These are phyloP conservation scores for Dynastes grantii DNA, from an alignment of 2,888 invertebrate species.

Conservation along the genomic window DNA sequence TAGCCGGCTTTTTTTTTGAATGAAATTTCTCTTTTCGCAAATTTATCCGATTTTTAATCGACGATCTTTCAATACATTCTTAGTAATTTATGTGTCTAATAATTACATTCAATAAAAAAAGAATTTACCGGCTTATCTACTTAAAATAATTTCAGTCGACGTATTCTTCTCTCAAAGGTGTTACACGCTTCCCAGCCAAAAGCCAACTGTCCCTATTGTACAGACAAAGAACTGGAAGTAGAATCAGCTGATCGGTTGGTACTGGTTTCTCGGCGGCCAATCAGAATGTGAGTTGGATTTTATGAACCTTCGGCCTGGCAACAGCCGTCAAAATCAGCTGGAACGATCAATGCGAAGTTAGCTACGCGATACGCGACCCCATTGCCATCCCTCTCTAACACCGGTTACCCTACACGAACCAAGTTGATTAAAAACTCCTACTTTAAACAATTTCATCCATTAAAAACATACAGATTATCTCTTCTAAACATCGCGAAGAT, in stretches of 20 bases:
- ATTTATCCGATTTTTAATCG: too few relatives aligned
- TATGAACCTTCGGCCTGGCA: slow-evolving; percentile 67
- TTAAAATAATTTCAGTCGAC: too few relatives aligned
- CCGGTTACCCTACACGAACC: slow-evolving; percentile 36
- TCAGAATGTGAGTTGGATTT: slow-evolving; percentile 60
- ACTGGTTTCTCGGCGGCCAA: slow-evolving; percentile 61
- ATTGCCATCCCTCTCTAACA: slow-evolving; percentile 33
- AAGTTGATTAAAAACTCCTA: not conserved
- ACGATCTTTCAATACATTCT: too few relatives aligned
- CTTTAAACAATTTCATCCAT: not conserved
- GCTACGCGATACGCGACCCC: not conserved
- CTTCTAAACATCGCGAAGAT: not conserved
- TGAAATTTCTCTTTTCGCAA: too few relatives aligned
- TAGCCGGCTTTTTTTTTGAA: slow-evolving; percentile 2
- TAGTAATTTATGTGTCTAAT: too few relatives aligned
- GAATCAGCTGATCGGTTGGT: slow-evolving; percentile 65
- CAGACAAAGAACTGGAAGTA: slow-evolving; percentile 64
- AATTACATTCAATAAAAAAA: too few relatives aligned
- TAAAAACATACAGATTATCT: not conserved
- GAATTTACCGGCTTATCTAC: slow-evolving; percentile 1
- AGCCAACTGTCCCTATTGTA: slow-evolving; percentile 51
- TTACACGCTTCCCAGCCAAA: slow-evolving; percentile 37
- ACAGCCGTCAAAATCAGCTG: slow-evolving; percentile 70
- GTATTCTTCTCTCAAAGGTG: not conserved
- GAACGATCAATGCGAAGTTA: slow-evolving; percentile 63